Conservation (phyloP, 1,140 invertebrate species). For the Eufriesea mexicana region DNA sequence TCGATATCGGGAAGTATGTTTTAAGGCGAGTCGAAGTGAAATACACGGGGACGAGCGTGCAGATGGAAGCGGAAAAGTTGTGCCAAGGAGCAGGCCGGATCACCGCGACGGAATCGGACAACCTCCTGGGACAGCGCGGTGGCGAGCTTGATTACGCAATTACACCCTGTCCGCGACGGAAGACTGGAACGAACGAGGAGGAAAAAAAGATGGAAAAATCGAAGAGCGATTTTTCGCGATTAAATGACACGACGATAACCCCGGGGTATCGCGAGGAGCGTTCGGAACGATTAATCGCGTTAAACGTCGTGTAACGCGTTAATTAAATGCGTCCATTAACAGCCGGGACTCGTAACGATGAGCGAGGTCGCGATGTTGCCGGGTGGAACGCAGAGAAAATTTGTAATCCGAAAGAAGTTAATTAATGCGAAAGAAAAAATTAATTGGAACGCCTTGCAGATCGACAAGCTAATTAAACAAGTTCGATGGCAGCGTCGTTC, state of each 20-base stretch:
- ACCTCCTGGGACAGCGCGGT: background rate
- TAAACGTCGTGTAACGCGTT: slow-evolving; percentile 1
- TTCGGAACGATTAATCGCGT: background rate
- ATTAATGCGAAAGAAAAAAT: background rate
- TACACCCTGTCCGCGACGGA: background rate
- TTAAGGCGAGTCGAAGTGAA: slow-evolving; percentile 58
- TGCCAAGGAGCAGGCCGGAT: slow-evolving; percentile 29
- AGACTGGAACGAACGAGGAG: background rate
- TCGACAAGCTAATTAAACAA: slow-evolving; percentile 4
- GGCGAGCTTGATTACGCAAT: slow-evolving; percentile 21
- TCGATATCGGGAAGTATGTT: slow-evolving; percentile 61
- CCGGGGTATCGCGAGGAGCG: background rate
- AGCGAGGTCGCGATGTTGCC: background rate
- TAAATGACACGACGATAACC: background rate
- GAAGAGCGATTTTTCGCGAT: slow-evolving; percentile 1
- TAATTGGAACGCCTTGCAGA: background rate
- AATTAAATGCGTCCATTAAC: slow-evolving; percentile 24
- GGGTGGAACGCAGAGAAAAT: background rate
- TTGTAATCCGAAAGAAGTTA: slow-evolving; percentile 3
- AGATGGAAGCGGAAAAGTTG: slow-evolving; percentile 60
- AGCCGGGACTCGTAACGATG: background rate
- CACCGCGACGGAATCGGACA: slow-evolving; percentile 40
- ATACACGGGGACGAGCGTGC: slow-evolving; percentile 19
- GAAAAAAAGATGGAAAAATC: background rate
- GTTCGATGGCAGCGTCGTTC: background rate